These are phyloP conservation scores for Prorops nasuta DNA, from an alignment of 1,140 invertebrate genomes.

Conservation along the genomic window DNA sequence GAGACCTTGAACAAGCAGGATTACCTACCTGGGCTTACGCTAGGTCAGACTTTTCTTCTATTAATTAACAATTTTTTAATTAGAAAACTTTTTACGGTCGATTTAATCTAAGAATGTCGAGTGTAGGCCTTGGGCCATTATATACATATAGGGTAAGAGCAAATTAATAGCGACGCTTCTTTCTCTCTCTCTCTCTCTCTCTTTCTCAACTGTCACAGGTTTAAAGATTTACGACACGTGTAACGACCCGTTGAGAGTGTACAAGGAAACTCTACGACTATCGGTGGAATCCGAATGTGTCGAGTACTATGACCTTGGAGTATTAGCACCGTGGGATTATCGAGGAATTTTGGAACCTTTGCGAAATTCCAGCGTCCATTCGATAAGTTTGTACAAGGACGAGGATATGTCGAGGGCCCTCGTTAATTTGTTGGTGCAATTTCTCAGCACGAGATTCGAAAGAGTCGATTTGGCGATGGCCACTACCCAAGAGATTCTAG, in stretches of 20 bases:
- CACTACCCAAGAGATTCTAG: conserved; percentile 17
- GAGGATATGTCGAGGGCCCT: conserved; percentile 34
- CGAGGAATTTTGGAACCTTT: conserved; percentile 33
- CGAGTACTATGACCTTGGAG: conserved; percentile 40
- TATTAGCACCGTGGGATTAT: conserved; percentile 37
- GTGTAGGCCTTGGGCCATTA: too few relatives aligned
- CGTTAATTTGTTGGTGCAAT: conserved; percentile 36
- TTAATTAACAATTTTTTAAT: neutral
- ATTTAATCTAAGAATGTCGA: too few relatives aligned
- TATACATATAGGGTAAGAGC: too few relatives aligned
- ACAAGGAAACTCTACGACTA: conserved; percentile 38
- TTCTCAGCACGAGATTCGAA: conserved; percentile 35
- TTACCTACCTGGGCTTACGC: conserved; percentile 42
- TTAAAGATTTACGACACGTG: conserved; percentile 47
- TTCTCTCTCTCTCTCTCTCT: neutral
- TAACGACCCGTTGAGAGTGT: conserved; percentile 38
- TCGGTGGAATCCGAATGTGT: conserved; percentile 39
- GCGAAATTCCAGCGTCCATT: conserved; percentile 33
- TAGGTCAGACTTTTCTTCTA: conserved; percentile 36
- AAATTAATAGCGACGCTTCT: too few relatives aligned
- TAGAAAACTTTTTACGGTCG: too few relatives aligned
- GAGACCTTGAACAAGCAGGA: conserved; percentile 48
- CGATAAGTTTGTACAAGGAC: conserved; percentile 35
- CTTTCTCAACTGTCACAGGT: conserved; percentile 33
- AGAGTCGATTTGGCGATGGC: conserved; percentile 39